Conservation (phyloP, 2,797 vertebrate genomes). For the Sebastes nivosus region DNA sequence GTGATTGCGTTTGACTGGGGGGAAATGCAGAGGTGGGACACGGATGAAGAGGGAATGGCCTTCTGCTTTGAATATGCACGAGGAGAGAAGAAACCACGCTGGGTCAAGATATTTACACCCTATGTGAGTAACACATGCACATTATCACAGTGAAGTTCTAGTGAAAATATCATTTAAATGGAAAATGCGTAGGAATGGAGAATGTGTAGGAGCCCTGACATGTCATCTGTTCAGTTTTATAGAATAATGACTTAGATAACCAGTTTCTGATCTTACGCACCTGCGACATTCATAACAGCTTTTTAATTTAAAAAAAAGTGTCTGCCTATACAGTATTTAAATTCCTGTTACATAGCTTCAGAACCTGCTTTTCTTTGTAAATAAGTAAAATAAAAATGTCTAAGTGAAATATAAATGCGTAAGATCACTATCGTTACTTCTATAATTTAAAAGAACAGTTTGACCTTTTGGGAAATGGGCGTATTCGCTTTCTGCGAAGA, state of each 20-base stretch:
- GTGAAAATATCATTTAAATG: neutral
- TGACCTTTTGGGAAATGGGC: neutral
- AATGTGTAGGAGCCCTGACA: neutral
- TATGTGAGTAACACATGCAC: slow-evolving; percentile 84
- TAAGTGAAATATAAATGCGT: neutral
- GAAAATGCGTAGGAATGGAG: no score
- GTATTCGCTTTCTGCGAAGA: neutral
- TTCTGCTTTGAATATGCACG: slow-evolving; percentile 97
- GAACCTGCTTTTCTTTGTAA: neutral
- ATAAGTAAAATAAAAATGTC: neutral
- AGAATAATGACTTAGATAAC: neutral
- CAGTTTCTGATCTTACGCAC: neutral
- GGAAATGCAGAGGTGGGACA: slow-evolving; percentile 99
- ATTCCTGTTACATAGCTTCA: neutral
- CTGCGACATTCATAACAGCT: neutral
- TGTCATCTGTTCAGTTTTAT: neutral
- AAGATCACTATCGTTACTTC: neutral
- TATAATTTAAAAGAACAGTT: neutral
- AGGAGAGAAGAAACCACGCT: slow-evolving; percentile 96
- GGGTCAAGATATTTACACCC: slow-evolving; percentile 98
- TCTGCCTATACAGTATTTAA: neutral
- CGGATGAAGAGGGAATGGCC: slow-evolving; percentile 96
- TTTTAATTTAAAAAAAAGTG: neutral
- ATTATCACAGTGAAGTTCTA: neutral
- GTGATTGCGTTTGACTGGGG: slow-evolving; percentile 96